Evolutionary conservation across 2,797 vertebrate species (phyloP).

Genomic region (Danio jaintianensis): DNA sequence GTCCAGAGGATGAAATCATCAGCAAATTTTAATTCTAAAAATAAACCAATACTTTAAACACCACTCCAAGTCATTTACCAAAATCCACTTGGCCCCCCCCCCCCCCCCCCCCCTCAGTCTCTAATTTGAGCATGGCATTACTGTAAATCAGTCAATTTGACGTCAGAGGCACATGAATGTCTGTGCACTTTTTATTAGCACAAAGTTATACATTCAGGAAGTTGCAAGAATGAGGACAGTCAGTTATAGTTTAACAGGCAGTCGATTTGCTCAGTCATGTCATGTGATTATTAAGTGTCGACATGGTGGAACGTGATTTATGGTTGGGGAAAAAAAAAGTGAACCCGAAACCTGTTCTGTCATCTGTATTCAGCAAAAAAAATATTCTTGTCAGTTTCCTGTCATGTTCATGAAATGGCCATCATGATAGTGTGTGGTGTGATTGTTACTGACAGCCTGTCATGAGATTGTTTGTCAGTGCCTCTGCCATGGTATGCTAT

Average conservation of each 20-base stretch:
- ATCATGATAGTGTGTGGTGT: not conserved
- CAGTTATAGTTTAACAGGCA: not conserved
- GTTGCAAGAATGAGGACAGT: not conserved
- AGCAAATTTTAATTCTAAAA: too few relatives aligned
- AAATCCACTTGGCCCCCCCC: conserved; percentile 52
- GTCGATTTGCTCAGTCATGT: not conserved
- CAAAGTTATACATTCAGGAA: not conserved
- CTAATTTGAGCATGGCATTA: not conserved
- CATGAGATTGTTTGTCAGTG: conserved; percentile 44
- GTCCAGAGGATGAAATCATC: too few relatives aligned
- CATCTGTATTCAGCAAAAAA: conserved; percentile 12
- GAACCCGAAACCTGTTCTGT: conserved; percentile 16
- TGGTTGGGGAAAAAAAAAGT: not conserved
- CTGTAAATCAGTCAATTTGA: not conserved
- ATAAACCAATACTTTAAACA: too few relatives aligned
- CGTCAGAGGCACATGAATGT: not conserved
- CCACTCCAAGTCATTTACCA: conserved; percentile 54
- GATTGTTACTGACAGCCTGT: conserved; percentile 19
- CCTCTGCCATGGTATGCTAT: not conserved
- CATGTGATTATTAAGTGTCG: conserved; percentile 18
- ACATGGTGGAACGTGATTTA: not conserved
- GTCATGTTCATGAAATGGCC: conserved; percentile 7
- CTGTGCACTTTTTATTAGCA: not conserved
- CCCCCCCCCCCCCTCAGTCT: not conserved
- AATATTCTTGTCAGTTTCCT: conserved; percentile 1